Percentiles rank a stretch among this genome's conserved stretches.
Evolutionary conservation across 2,888 invertebrate genomes (phyloP).

Genomic region (Entomobrya proxima): DNA sequence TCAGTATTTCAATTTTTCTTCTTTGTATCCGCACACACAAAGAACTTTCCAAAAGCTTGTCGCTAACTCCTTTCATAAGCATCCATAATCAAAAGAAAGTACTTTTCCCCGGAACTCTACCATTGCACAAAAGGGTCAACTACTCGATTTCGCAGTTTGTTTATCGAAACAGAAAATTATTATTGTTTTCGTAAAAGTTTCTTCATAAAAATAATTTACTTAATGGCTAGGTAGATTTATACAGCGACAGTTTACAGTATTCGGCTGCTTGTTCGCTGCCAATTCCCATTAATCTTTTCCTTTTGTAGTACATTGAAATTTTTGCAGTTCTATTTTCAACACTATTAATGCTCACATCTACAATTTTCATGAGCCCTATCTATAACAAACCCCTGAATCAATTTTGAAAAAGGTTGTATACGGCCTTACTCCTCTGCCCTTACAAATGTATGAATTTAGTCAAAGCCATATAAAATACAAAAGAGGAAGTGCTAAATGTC

Average conservation of each 20-base stretch:
- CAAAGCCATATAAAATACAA: not conserved
- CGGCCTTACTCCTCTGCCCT: not conserved
- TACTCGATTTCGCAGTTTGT: not conserved
- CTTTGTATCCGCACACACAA: too few species aligned
- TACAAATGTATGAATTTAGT: not conserved
- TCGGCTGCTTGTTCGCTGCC: not conserved
- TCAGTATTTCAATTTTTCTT: too few species aligned
- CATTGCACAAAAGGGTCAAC: slow-evolving; percentile 11
- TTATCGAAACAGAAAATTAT: not conserved
- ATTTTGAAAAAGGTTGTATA: not conserved
- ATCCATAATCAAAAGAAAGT: too few species aligned
- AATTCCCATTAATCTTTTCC: not conserved
- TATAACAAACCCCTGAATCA: slow-evolving; percentile 20
- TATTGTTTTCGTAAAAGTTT: slow-evolving; percentile 1
- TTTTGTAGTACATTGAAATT: not conserved
- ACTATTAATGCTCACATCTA: slow-evolving; percentile 3
- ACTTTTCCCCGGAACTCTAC: too few species aligned
- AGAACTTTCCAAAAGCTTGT: too few species aligned
- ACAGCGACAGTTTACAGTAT: not conserved
- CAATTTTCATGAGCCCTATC: not conserved
- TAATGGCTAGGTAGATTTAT: slow-evolving; percentile 27
- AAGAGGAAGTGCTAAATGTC: not conserved
- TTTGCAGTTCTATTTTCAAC: not conserved
- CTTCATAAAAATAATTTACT: slow-evolving; percentile 23
- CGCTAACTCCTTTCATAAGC: too few species aligned